Percentiles rank a stretch among this genome's conserved stretches.
Evolutionary conservation across 2,797 vertebrate species (phyloP).

Genomic region (Pangasius djambal): DNA sequence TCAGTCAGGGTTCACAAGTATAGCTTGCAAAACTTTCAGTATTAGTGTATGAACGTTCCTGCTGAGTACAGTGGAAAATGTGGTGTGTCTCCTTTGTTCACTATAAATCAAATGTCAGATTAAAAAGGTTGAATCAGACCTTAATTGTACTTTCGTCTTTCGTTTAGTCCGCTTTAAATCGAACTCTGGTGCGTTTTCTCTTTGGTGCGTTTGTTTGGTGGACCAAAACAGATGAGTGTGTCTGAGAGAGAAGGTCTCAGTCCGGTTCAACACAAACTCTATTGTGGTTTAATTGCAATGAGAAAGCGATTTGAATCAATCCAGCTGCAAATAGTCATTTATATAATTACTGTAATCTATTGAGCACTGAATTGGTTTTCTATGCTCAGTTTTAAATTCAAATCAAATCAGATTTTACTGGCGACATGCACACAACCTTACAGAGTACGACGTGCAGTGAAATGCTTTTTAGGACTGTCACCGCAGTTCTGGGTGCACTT

Average conservation of each 20-base stretch:
- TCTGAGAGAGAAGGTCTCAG: neutral
- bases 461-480: neutral
- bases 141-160: too few species aligned
- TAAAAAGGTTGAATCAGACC: neutral
- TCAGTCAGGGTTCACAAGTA: too few species aligned
- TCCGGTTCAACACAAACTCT: neutral
- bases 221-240: neutral
- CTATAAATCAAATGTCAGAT: neutral
- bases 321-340: neutral
- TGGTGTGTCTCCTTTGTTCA: neutral
- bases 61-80: neutral
- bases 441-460: neutral
- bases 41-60: too few species aligned
- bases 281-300: neutral
- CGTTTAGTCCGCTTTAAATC: neutral
- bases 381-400: too few species aligned
- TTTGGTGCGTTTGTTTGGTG: neutral
- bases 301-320: neutral
- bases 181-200: neutral
- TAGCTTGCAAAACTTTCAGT: too few species aligned
- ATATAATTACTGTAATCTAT: neutral
- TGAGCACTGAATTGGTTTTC: neutral
- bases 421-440: neutral
- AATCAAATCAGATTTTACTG: neutral
- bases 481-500: neutral